phyloP scores from a whole-genome alignment of 2,797 vertebrate species.

The Lagorchestes hirsutus region DNA sequence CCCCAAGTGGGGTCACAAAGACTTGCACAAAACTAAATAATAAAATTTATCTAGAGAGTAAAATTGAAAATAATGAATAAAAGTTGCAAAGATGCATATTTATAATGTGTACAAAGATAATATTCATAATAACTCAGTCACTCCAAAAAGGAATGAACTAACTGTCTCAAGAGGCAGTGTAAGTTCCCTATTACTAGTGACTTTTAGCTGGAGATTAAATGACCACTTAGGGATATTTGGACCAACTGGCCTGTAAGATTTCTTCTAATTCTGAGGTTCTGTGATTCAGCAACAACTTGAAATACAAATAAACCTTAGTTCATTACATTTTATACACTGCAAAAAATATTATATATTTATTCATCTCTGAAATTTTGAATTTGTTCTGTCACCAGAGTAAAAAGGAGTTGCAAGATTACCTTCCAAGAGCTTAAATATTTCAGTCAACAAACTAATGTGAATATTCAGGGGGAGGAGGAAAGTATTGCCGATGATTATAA shows the following conservation, averaged over 20 bases:
- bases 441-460: neutral
- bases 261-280: neutral
- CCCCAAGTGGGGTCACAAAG: neutral
- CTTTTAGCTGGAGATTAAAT: neutral
- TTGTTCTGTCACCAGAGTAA: neutral
- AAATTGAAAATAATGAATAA: neutral
- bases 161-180: neutral
- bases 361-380: neutral
- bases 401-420: constrained; percentile 1
- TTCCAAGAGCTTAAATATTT: constrained; percentile 24
- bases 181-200: neutral
- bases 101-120: neutral
- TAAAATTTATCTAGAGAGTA: neutral
- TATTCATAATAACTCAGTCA: neutral
- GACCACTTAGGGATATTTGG: neutral
- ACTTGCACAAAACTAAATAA: neutral
- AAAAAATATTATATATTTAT: neutral
- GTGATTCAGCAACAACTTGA: neutral
- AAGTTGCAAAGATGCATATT: neutral
- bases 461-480: neutral
- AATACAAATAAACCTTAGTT: neutral
- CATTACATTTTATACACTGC: neutral
- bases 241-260: neutral
- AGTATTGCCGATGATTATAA: neutral
- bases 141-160: neutral